Conservation (phyloP, 2,888 invertebrate species). For the Melinaea menophilus region DNA sequence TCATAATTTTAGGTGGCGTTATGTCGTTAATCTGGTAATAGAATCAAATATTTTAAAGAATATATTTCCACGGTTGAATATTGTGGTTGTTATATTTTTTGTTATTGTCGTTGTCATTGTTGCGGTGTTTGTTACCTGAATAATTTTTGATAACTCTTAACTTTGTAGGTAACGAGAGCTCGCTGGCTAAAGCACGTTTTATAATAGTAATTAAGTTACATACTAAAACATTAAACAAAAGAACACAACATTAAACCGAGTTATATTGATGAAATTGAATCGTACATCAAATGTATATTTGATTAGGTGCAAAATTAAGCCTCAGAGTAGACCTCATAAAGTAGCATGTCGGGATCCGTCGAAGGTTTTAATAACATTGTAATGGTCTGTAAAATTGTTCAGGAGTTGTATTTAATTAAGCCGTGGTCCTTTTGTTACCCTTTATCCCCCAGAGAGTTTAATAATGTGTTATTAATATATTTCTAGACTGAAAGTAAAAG, state of each 20-base stretch:
- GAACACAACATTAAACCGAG: not conserved
- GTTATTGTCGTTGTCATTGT: too few species aligned
- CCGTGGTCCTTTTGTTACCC: slow-evolving; percentile 56
- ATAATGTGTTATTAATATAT: slow-evolving; percentile 55
- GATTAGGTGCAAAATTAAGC: slow-evolving; percentile 58
- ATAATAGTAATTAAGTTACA: not conserved
- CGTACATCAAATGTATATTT: slow-evolving; percentile 26
- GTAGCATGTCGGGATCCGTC: slow-evolving; percentile 59
- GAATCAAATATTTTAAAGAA: too few species aligned
- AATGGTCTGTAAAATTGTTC: slow-evolving; percentile 65
- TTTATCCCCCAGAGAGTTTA: slow-evolving; percentile 57
- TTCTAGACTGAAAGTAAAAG: slow-evolving; percentile 47
- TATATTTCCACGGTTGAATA: too few species aligned
- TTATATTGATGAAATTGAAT: slow-evolving; percentile 1
- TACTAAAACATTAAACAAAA: not conserved
- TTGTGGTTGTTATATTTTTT: too few species aligned
- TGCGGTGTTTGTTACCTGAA: too few species aligned
- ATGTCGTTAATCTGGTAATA: too few species aligned
- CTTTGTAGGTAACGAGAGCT: too few species aligned
- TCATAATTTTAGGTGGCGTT: too few species aligned
- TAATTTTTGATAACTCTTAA: too few species aligned
- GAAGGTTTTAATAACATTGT: slow-evolving; percentile 76
- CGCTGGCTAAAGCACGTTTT: not conserved
- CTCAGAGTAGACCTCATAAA: slow-evolving; percentile 65
- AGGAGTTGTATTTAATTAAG: slow-evolving; percentile 71